Base-by-base conservation (phyloP, 2,888 invertebrate genomes). In the Toxonevra muliebris region DNA sequence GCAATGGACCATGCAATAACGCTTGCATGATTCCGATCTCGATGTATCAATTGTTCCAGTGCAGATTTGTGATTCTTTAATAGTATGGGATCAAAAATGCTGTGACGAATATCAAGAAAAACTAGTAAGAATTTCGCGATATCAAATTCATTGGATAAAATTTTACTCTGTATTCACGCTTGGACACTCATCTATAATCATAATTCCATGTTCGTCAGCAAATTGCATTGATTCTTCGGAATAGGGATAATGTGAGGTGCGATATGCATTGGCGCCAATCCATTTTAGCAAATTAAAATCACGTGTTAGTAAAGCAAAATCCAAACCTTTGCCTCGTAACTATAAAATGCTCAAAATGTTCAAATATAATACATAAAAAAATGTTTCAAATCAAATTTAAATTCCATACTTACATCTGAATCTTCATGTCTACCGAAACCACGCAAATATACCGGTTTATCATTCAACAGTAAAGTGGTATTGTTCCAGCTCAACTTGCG, bases 161-260 rank as follows among this genome's bases (percentile, higher is more conserved):
- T 7, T 89, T 88, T 87, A 93, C 90, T 92, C 92, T 3, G 94
- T 92, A 78, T 97, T 93, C 2, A 96, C 97, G 67, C 95, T 94
- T 0, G 98, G 96, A 77, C 96, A 95, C 83, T 98, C 98, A 80
- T 96, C 93, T 69, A 98, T 94, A 61, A 98, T 92, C 88, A 96
- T 95, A 75, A 98, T 94, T 13, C 98, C 98, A 67, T 93, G 88
- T 76, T 92, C 90, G 82, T 98, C 98, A 1, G 97, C 96, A 81
- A 96, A 88, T 79, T 97, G 94, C 89, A 98, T 94, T 63, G 97
- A 93, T 85, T 98, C 97, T 77, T 98, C 98, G 0, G 97, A 96
- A 84, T 98, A 98, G 0, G 98, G 98, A 85, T 98, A 98, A 85
- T 98, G 98, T 0, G 98, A 97, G 0, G 98, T 98, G 40, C 98